A percentile compares a stretch with the other conserved stretches of the same genome.
These are phyloP conservation scores for Lysandra coridon DNA, from an alignment of 2,888 invertebrate genomes.

Conservation along the genomic window DNA sequence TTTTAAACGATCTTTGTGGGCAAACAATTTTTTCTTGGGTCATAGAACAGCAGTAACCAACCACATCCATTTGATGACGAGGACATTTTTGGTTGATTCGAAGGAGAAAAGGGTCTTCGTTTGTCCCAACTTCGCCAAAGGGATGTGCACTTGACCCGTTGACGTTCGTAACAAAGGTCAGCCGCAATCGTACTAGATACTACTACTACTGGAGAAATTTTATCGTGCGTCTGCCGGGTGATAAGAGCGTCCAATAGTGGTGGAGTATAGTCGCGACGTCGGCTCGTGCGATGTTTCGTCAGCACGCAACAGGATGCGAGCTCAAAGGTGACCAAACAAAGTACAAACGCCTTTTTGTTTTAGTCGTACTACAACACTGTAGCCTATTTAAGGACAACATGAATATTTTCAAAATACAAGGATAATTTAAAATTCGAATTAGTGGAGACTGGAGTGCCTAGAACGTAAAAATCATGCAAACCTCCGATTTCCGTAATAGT, in stretches of 20 bases:
- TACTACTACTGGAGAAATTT: conserved; percentile 68
- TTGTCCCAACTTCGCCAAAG: not conserved
- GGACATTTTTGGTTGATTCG: not conserved
- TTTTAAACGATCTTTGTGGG: not conserved
- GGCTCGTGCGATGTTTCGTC: conserved; percentile 72
- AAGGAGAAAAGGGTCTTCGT: not conserved
- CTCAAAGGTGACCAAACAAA: conserved; percentile 43
- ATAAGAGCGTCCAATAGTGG: conserved; percentile 73
- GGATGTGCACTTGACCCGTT: conserved; percentile 5
- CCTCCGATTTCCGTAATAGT: too few relatives aligned
- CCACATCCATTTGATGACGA: not conserved
- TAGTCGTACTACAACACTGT: not conserved
- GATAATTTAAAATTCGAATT: not conserved
- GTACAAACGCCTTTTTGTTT: conserved; percentile 17
- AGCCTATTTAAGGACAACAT: not conserved
- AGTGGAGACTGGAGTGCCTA: too few relatives aligned
- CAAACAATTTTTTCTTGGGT: not conserved
- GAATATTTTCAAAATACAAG: not conserved
- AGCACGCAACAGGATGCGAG: conserved; percentile 72
- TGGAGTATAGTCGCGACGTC: conserved; percentile 61
- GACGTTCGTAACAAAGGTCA: conserved; percentile 4
- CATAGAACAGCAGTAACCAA: not conserved
- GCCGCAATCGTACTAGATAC: conserved; percentile 35
- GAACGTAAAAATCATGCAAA: too few relatives aligned
- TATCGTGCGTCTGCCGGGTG: conserved; percentile 64